phyloP scores from a whole-genome alignment of 2,797 vertebrate genomes.

The Gallinago solitaria region DNA sequence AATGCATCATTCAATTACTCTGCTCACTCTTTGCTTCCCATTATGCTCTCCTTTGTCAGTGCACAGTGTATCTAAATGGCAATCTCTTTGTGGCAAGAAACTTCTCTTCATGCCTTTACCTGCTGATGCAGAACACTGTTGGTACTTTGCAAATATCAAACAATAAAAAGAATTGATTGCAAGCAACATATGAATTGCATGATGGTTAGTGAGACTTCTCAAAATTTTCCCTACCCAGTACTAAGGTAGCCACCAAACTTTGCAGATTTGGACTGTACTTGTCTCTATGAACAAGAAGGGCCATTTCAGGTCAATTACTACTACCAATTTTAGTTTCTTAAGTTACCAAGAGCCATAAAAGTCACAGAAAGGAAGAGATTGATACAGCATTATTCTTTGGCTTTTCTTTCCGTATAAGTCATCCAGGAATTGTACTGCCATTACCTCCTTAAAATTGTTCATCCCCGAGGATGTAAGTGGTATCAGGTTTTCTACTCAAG shows the following conservation, averaged over 20 bases:
- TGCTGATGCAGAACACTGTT: conserved; percentile 37
- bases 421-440: not conserved
- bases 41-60: conserved; percentile 46
- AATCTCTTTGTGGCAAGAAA: conserved; percentile 49
- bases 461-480: not conserved
- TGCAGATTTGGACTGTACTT: not conserved
- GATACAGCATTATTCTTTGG: not conserved
- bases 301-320: not conserved
- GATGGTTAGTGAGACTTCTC: not conserved
- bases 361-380: not conserved
- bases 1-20: conserved; percentile 58
- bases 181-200: not conserved
- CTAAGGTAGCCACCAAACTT: not conserved
- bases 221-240: not conserved
- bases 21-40: conserved; percentile 36
- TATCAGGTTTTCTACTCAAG: not conserved
- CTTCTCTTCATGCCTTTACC: conserved; percentile 45
- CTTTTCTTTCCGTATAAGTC: not conserved
- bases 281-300: not conserved
- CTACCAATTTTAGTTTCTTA: not conserved
- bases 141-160: conserved; percentile 36
- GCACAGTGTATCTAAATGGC: conserved; percentile 43
- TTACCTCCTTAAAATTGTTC: not conserved
- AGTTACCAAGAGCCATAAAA: not conserved
- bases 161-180: conserved; percentile 13